Base-by-base conservation (phyloP, 2,797 vertebrate genomes). In the Tapera naevia region DNA sequence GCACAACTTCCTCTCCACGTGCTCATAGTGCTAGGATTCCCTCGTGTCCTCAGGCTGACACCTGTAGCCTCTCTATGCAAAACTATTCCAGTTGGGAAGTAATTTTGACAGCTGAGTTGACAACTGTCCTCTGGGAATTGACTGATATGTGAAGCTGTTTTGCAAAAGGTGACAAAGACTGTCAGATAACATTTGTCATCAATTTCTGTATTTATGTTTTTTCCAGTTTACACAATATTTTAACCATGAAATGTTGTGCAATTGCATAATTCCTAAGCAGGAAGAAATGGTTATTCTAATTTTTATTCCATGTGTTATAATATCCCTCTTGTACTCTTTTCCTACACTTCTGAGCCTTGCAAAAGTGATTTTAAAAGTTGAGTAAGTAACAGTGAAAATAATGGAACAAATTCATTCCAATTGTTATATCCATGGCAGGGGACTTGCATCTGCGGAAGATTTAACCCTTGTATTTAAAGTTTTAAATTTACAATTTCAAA, bases 1-100 rank as follows among this genome's bases (percentile, higher is more conserved):
- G 8, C 0, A 0, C 2, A 2, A 9, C 16, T 37, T 70, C 37
- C 9, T 45, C 39, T 87, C 30, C 35, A 3, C 21, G 35, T 56
- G 51, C 35, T 53, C 39, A 32, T 28, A 3, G 21, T 80, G 24
- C 41, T 80, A 64, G 51, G 48, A 74, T 72, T 73, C 74, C 60
- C 56, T 70, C 28, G 9, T 6, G 27, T 39, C 39, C 60, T 71
- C 56, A 57, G 41, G 24, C 23, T 86, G 78, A 71, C 32, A 76
- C 18, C 39, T 80, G 18, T 5, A 94, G 17, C 28, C 17, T 51
- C n/a, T 79, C 39, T 76, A 61, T 39, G 8, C 48, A 86, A 67
- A 88, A 17, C 9, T 37, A 1, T 67, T 81, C 22, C 35, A 62
- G 18, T 11, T 70, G 16, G 39, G 51, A 67, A 37, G n/a, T 57